Evolutionary conservation across 2,888 invertebrate genomes (phyloP).

Genomic region (Gasteruption jaculator): DNA sequence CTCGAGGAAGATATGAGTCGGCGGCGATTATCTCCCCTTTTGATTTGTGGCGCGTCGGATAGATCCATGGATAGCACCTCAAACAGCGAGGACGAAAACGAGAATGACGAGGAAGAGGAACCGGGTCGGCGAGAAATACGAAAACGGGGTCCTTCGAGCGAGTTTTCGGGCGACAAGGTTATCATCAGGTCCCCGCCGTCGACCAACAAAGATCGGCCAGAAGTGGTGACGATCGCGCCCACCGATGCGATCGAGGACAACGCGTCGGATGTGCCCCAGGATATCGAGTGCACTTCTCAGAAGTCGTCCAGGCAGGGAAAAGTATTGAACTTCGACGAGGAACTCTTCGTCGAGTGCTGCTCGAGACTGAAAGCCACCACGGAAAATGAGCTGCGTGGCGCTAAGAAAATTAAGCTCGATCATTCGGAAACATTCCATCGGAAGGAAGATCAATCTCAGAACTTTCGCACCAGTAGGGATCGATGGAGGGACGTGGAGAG

Average conservation of each 20-base stretch:
- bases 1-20: constrained; percentile 31
- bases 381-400: constrained; percentile 45
- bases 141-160: constrained; percentile 24
- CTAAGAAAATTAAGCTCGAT: constrained; percentile 48
- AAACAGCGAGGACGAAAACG: constrained; percentile 22
- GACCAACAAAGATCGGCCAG: constrained; percentile 29
- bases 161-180: constrained; percentile 38
- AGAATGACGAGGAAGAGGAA: constrained; percentile 3
- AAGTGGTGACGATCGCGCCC: constrained; percentile 43
- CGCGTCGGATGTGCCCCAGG: constrained; percentile 39
- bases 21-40: constrained; percentile 40
- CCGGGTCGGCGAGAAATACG: constrained; percentile 15
- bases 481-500: constrained; percentile 48
- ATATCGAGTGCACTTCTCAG: constrained; percentile 21
- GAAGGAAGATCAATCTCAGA: constrained; percentile 33
- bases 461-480: constrained; percentile 34
- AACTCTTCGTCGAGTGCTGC: constrained; percentile 48
- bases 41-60: constrained; percentile 35
- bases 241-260: constrained; percentile 47
- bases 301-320: constrained; percentile 41
- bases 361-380: constrained; percentile 47
- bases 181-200: constrained; percentile 37
- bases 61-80: constrained; percentile 36
- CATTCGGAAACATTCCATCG: constrained; percentile 39
- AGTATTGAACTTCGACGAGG: constrained; percentile 47